Base-by-base conservation (phyloP, 2,888 invertebrate species). In the Craniophora ligustri region DNA sequence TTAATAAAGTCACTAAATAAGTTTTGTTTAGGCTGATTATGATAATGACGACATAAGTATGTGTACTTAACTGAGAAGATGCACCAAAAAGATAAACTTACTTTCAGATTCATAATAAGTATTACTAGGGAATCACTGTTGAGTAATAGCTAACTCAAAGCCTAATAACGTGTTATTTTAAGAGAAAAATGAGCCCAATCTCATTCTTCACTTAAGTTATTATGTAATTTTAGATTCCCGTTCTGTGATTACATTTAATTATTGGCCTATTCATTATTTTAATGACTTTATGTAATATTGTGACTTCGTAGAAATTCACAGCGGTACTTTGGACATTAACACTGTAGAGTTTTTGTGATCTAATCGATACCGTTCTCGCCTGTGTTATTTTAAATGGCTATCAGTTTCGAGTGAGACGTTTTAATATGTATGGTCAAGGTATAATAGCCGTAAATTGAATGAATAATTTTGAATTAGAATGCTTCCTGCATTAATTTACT, bases 201-300 rank as follows among this genome's bases (percentile, higher is more conserved):
- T 31, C 53, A 48, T 34, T 48, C 45, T 53, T 55, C 45, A 54
- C 50, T 54, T 5, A 48, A 51, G 40, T 23, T 39, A 46, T 78
- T 78, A 71, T 30, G 54, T 73, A 74, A 79, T 55, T 46, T 53
- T 28, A 62, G 45, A 57, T 67, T 34, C 46, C 51, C 36, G 53
- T 66, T 66, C 45, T 41, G 51, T 55, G 61, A 70, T 75, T 66
- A 68, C 41, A 49, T 53, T 71, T 69, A 67, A 74, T 75, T 72
- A 74, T 55, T 70, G 55, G 48, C 61, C 59, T 65, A 72, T 76
- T 67, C 60, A 68, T 67, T 44, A 41, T 47, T 44, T 56, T 65
- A 73, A 66, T 67, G 42, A 63, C 51, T 67, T 72, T 72, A 78
- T 62, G 60, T 75, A 78, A 78, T 67, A 57, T 48, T 54, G 57